Percentiles rank a stretch among this genome's conserved stretches.
These are phyloP conservation scores for Halocynthia roretzi DNA, from an alignment of 23 tunicate genomes.

Conservation along the genomic window DNA sequence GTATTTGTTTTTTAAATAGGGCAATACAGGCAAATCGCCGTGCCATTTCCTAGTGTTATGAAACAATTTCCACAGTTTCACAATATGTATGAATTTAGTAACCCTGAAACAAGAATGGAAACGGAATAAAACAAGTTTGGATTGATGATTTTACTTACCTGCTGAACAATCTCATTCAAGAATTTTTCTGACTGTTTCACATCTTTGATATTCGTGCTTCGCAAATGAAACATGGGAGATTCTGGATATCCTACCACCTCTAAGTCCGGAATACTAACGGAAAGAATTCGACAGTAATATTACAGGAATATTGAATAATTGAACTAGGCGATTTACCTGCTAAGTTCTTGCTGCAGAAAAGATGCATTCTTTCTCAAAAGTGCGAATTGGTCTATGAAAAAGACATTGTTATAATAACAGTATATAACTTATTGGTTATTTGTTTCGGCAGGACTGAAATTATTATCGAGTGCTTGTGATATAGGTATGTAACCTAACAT, in stretches of 20 bases:
- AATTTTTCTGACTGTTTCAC: conserved; percentile 38
- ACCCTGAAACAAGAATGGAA: too few relatives aligned
- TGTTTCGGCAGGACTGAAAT: too few relatives aligned
- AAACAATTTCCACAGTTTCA: too few relatives aligned
- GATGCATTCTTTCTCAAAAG: conserved; percentile 14
- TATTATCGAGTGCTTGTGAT: too few relatives aligned
- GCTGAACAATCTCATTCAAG: conserved; percentile 31
- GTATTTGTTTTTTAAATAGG: too few relatives aligned
- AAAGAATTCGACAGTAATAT: background rate
- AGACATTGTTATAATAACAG: background rate
- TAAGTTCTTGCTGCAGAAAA: conserved; percentile 14
- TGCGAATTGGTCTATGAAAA: background rate
- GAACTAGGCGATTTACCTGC: background rate
- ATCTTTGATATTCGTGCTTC: conserved; percentile 28
- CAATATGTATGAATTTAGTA: too few relatives aligned
- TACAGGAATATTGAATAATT: background rate
- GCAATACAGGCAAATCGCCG: too few relatives aligned
- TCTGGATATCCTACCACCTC: conserved; percentile 69
- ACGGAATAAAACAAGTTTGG: too few relatives aligned
- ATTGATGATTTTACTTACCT: too few relatives aligned
- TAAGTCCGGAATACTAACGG: conserved; percentile 40
- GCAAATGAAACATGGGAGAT: conserved; percentile 76
- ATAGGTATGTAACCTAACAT: too few relatives aligned
- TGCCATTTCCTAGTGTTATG: too few relatives aligned
- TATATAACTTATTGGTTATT: too few relatives aligned